phyloP scores from a whole-genome alignment of 2,113 vertebrate species.

The Boulengeromyrus knoepffleri region DNA sequence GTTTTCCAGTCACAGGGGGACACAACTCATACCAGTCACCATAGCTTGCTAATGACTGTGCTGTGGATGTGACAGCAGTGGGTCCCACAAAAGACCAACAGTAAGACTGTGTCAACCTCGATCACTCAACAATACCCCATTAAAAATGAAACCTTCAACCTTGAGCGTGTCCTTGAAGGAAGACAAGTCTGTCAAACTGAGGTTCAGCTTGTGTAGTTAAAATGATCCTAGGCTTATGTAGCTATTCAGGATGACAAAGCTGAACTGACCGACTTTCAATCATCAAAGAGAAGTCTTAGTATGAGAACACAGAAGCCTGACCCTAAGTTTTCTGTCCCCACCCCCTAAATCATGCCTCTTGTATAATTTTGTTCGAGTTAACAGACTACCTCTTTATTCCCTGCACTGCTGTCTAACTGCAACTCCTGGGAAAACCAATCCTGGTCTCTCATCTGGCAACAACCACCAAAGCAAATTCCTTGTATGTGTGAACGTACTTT shows the following conservation, averaged over 20 bases:
- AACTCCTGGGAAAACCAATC: background rate
- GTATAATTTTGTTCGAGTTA: background rate
- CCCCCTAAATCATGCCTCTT: background rate
- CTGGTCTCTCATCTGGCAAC: background rate
- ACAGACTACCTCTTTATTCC: background rate
- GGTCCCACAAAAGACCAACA: background rate
- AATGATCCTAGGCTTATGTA: background rate
- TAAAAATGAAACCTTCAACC: conserved; percentile 24
- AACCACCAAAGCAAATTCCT: too few species aligned
- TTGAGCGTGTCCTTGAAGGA: conserved; percentile 26
- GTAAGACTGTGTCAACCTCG: background rate
- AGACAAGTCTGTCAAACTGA: background rate
- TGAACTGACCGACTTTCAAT: background rate
- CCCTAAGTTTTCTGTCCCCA: background rate
- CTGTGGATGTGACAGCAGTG: background rate
- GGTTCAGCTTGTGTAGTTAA: background rate
- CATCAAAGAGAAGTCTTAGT: background rate
- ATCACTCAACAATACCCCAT: conserved; percentile 17
- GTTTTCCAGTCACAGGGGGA: background rate
- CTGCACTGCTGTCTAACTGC: background rate
- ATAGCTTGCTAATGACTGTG: background rate
- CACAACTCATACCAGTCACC: background rate
- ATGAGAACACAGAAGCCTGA: background rate
- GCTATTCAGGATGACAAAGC: background rate
- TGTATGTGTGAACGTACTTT: too few species aligned